Conservation (phyloP, 2,797 vertebrate species). For the Acrocephalus scirpaceus region DNA sequence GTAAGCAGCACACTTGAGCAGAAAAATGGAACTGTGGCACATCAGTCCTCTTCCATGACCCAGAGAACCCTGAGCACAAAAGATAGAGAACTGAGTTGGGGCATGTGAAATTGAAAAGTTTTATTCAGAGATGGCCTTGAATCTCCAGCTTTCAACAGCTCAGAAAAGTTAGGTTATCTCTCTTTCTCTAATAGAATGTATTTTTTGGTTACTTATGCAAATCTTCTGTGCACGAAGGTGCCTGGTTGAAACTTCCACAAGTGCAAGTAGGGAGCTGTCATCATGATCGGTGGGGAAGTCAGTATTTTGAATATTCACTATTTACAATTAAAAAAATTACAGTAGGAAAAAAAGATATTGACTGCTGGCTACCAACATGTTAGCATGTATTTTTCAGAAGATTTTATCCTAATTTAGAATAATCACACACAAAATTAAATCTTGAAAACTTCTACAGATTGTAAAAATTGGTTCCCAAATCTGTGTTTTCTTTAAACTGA, state of each 20-base stretch:
- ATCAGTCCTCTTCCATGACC: background rate
- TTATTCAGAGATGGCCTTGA: background rate
- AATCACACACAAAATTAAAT: background rate
- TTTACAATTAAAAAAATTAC: accelerated
- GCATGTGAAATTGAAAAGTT: background rate
- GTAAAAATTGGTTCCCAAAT: background rate
- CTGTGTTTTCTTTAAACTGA: background rate
- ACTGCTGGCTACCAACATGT: background rate
- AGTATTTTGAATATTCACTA: background rate
- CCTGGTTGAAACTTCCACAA: background rate
- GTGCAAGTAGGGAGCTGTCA: background rate
- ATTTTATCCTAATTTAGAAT: background rate
- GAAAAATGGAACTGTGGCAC: background rate
- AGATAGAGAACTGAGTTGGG: background rate
- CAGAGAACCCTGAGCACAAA: background rate
- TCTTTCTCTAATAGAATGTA: background rate
- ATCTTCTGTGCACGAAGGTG: background rate
- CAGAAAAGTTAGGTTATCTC: background rate
- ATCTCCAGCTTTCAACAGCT: background rate
- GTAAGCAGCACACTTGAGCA: background rate
- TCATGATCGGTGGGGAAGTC: background rate
- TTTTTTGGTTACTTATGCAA: background rate
- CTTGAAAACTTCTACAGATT: background rate
- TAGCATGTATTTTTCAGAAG: background rate
- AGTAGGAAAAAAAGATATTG: background rate